Evolutionary conservation across 2,113 vertebrate species (phyloP).

Genomic region (Jacana jacana): DNA sequence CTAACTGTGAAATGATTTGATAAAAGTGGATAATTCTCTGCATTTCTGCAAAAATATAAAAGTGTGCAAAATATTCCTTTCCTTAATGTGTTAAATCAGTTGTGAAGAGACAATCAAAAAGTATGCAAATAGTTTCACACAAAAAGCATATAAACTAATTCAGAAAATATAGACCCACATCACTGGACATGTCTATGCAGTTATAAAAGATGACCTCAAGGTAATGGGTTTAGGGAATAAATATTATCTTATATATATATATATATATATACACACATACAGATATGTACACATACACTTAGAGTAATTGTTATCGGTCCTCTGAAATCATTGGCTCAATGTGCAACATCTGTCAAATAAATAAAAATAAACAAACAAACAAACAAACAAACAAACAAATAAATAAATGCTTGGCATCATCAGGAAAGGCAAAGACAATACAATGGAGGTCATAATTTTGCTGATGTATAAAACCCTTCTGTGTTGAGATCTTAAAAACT

Average conservation of each 20-base stretch:
- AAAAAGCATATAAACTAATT: background rate
- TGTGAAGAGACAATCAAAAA: background rate
- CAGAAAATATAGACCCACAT: background rate
- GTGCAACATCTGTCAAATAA: background rate
- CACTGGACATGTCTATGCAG: background rate
- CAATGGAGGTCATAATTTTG: background rate
- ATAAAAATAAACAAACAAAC: no score
- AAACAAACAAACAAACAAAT: no score
- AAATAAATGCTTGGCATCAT: background rate
- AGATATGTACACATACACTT: background rate
- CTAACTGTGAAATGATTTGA: background rate
- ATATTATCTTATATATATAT: background rate
- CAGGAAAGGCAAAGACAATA: background rate
- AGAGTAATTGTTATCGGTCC: background rate
- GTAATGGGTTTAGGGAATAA: background rate
- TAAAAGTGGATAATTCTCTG: background rate
- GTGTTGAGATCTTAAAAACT: background rate
- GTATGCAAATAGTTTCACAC: no score
- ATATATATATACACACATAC: background rate
- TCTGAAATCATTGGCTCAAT: background rate
- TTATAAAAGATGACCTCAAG: background rate
- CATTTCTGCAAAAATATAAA: background rate
- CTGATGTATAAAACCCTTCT: background rate
- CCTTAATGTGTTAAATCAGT: background rate
- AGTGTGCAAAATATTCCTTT: background rate